These are phyloP conservation scores for Hyposoter dolosus DNA, from an alignment of 2,888 invertebrate species.

Conservation along the genomic window DNA sequence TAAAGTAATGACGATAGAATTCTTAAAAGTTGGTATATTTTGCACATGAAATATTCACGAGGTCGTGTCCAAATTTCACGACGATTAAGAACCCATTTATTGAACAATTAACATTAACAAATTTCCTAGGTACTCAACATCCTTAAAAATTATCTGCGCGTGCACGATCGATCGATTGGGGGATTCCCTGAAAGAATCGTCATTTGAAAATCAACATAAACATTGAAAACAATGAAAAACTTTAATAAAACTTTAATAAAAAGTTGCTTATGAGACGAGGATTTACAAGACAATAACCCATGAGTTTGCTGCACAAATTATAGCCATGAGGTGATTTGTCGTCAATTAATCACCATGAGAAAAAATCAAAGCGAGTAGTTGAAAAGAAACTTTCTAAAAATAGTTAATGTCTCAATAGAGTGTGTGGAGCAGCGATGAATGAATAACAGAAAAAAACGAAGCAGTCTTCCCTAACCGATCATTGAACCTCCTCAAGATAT, in stretches of 20 bases:
- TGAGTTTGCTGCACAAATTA: neutral
- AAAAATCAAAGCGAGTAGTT: neutral
- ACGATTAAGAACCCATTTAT: no score
- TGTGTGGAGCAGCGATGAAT: neutral
- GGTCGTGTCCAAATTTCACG: no score
- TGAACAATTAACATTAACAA: no score
- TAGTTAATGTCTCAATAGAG: neutral
- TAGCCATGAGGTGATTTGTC: neutral
- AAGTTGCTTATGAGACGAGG: neutral
- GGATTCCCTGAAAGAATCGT: neutral
- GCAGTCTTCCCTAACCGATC: conserved; percentile 15
- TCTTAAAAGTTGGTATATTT: no score
- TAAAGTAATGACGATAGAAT: no score
- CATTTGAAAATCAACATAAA: no score
- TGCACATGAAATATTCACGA: no score
- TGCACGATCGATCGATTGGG: neutral
- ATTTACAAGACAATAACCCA: no score
- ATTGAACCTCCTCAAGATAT: conserved; percentile 38
- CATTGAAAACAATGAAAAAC: no score
- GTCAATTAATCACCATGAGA: neutral
- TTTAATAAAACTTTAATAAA: neutral
- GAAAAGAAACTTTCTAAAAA: conserved; percentile 1
- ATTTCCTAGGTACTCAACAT: no score
- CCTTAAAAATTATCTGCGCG: no score
- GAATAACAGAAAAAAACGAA: neutral